Evolutionary conservation across 64 coral and sea anemone species (phyloP).

Genomic region (Cladopsammia gracilis): DNA sequence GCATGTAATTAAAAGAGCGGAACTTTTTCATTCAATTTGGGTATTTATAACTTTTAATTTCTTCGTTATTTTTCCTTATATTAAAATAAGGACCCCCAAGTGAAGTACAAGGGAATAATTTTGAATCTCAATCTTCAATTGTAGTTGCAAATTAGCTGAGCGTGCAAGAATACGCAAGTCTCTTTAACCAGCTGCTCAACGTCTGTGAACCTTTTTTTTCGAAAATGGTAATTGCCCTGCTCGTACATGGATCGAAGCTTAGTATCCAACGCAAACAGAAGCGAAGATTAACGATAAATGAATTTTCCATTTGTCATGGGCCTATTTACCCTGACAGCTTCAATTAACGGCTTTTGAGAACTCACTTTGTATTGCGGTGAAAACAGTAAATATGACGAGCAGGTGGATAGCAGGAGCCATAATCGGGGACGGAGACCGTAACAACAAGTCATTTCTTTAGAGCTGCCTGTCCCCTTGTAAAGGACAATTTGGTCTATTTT

Average conservation of each 20-base stretch:
- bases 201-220: neutral
- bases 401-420: neutral
- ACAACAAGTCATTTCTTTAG: no score
- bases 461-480: no score
- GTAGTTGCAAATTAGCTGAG: neutral
- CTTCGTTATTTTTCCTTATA: neutral
- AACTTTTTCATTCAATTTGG: slow-evolving; percentile 11
- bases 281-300: slow-evolving; percentile 14
- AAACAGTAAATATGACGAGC: neutral
- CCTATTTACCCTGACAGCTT: neutral
- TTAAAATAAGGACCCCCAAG: neutral
- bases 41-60: neutral
- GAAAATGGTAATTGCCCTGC: slow-evolving; percentile 27
- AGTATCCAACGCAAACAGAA: neutral
- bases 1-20: slow-evolving; percentile 35
- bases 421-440: no score
- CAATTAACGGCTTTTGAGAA: slow-evolving; percentile 16
- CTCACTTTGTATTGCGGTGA: neutral
- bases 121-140: neutral
- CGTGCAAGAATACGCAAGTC: neutral
- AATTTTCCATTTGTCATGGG: slow-evolving; percentile 11
- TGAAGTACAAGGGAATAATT: neutral
- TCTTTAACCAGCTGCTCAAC: slow-evolving; percentile 3
- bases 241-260: neutral
- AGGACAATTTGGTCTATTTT: no score